Conservation (phyloP, 1,140 invertebrate species). For the Ceratosolen solmsi region DNA sequence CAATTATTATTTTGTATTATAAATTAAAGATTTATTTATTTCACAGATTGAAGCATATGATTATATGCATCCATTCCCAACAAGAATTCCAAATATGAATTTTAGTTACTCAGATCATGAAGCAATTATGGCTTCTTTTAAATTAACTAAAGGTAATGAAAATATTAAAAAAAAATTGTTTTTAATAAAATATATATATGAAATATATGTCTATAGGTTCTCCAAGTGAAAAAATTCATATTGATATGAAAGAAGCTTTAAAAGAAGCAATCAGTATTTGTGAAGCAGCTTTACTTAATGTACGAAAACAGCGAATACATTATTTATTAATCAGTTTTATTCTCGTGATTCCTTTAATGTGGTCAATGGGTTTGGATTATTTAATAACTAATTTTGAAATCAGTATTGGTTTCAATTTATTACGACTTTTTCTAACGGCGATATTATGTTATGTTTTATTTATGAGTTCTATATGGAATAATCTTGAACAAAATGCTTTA, state of each 20-base stretch:
- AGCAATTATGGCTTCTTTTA: conserved; percentile 82
- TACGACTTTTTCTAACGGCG: conserved; percentile 77
- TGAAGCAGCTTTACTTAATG: conserved; percentile 74
- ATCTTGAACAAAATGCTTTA: conserved; percentile 83
- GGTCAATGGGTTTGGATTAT: conserved; percentile 68
- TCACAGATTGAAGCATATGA: conserved; percentile 76
- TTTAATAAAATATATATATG: conserved; percentile 34
- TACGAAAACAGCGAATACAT: conserved; percentile 76
- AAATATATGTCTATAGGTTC: conserved; percentile 52
- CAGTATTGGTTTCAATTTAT: conserved; percentile 72
- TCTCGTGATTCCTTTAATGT: conserved; percentile 72
- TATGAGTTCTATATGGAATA: conserved; percentile 86
- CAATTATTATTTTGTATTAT: neutral
- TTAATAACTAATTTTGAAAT: conserved; percentile 63
- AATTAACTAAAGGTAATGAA: conserved; percentile 67
- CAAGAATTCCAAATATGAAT: conserved; percentile 79
- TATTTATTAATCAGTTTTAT: conserved; percentile 76
- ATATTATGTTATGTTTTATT: conserved; percentile 81
- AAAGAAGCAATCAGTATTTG: conserved; percentile 78
- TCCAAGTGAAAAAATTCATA: conserved; percentile 47
- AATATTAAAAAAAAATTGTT: conserved; percentile 21
- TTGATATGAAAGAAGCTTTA: conserved; percentile 72
- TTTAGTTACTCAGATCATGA: conserved; percentile 95
- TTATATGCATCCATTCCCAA: conserved; percentile 82
- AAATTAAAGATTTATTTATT: conserved; percentile 9